These are phyloP conservation scores for Leontocebus nigricollis DNA, from an alignment of 2,797 vertebrate genomes.

Conservation along the genomic window DNA sequence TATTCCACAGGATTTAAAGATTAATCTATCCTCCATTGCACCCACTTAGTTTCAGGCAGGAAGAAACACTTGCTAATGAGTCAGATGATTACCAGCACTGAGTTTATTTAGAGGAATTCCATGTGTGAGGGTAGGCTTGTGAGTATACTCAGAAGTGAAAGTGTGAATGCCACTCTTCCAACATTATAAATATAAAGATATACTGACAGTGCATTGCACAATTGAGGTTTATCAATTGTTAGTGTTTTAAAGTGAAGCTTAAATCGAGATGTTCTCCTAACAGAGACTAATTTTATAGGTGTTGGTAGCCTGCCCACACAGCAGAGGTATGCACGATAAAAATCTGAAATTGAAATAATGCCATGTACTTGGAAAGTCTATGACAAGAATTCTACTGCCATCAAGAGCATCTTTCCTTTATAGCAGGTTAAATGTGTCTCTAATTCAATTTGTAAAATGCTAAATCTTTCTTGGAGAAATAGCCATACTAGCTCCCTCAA, in stretches of 20 bases:
- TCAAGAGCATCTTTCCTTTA: conserved; percentile 86
- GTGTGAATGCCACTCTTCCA: conserved; percentile 37
- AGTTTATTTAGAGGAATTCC: conserved; percentile 68
- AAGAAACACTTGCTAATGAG: conserved; percentile 71
- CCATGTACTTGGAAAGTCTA: conserved; percentile 56
- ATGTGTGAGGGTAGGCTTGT: conserved; percentile 40
- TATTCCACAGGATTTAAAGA: conserved; percentile 57
- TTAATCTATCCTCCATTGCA: conserved; percentile 68
- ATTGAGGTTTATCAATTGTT: conserved; percentile 47
- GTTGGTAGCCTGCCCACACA: conserved; percentile 59
- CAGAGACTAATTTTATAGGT: conserved; percentile 60
- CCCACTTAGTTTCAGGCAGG: conserved; percentile 58
- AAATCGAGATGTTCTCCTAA: conserved; percentile 52
- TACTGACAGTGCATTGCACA: conserved; percentile 58
- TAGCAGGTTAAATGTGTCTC: conserved; percentile 80
- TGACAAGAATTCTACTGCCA: conserved; percentile 88
- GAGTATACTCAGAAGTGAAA: conserved; percentile 55
- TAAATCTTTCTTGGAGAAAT: conserved; percentile 74
- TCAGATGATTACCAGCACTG: conserved; percentile 61
- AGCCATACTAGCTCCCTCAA: conserved; percentile 42
- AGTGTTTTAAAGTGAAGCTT: background rate
- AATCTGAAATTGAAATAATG: conserved; percentile 68
- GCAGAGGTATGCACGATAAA: conserved; percentile 61
- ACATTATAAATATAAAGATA: conserved; percentile 52
- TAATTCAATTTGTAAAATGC: conserved; percentile 75